Evolutionary conservation across 2,888 invertebrate species (phyloP).

Genomic region (Atrina japonica): DNA sequence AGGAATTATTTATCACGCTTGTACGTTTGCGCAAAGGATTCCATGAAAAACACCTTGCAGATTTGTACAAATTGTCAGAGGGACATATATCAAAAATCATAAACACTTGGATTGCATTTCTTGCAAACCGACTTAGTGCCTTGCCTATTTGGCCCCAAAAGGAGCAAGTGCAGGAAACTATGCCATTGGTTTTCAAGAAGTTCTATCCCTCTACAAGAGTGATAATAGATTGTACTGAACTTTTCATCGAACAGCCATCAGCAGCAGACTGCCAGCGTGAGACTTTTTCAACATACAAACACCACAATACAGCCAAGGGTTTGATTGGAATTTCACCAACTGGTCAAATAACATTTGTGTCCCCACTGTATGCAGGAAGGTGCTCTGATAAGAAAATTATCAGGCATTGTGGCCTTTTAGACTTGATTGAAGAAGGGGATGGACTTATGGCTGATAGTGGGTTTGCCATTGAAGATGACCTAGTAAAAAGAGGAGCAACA

Average conservation of each 20-base stretch:
- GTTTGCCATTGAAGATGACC: slow-evolving; percentile 15
- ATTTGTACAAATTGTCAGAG: slow-evolving; percentile 17
- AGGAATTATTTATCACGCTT: slow-evolving; percentile 2
- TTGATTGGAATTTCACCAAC: slow-evolving; percentile 36
- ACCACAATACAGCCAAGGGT: slow-evolving; percentile 36
- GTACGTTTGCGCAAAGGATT: slow-evolving; percentile 12
- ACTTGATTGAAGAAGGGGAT: slow-evolving; percentile 26
- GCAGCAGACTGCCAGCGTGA: slow-evolving; percentile 29
- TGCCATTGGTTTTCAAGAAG: slow-evolving; percentile 22
- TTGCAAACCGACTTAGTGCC: slow-evolving; percentile 23
- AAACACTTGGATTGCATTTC: slow-evolving; percentile 29
- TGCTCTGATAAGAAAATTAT: slow-evolving; percentile 39
- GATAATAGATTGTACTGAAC: slow-evolving; percentile 40
- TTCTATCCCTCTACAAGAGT: slow-evolving; percentile 17
- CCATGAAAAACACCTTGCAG: slow-evolving; percentile 10
- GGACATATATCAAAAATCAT: slow-evolving; percentile 14
- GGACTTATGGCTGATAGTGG: slow-evolving; percentile 23
- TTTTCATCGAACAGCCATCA: slow-evolving; percentile 35
- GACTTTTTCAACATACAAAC: slow-evolving; percentile 38
- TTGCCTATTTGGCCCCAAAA: slow-evolving; percentile 31
- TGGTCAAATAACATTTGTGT: slow-evolving; percentile 37
- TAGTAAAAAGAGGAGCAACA: not conserved
- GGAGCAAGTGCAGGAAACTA: slow-evolving; percentile 6
- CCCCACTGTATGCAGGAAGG: slow-evolving; percentile 37
- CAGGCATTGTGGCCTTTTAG: slow-evolving; percentile 31